Base-by-base conservation (phyloP, 1,140 invertebrate species). In the Ceratina australensis region DNA sequence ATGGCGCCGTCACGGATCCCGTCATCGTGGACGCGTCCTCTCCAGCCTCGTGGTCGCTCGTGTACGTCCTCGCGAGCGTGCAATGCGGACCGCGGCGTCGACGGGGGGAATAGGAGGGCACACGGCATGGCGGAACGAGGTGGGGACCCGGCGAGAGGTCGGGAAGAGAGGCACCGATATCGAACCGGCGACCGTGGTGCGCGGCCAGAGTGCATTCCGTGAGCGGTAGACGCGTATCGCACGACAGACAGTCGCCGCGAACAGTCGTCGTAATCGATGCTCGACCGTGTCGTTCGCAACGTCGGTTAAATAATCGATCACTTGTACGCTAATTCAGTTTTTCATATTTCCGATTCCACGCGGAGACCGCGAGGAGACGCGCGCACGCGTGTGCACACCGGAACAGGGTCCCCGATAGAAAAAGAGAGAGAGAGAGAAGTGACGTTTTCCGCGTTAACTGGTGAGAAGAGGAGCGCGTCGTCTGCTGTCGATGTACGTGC, bases 91-190 rank as follows among this genome's bases (percentile, higher is more conserved):
- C 66, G 82, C 69, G 64, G 18, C 69, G 61, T 50, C 63, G 75
- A 61, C 10, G 1, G 16, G 68, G 68, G 76, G 76, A 8, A 72
- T 22, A 64, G 76, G 60, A 49, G 76, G 69, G 60, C 69, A 78
- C 68, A 78, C 49, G 59, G 68, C 50, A 72, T 78, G 80, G 79
- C 26, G 71, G 65, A 75, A 66, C 67, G 82, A 86, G 73, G 76
- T 78, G 72, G 74, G 73, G 68, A 77, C 85, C 78, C 81, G 66
- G 82, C 76, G 77, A 75, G 78, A 77, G 67, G 74, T 77, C 74
- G 74, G 57, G 65, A 59, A 71, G 74, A 91, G 92, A 91, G 86
- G 81, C 80, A 82, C 86, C 89, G 93, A 92, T 93, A 93, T 93
- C 91, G 92, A 93, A 91, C 92, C 91, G 91, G 90, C 92, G 82